phyloP scores from a whole-genome alignment of 2,888 invertebrate genomes.

The Rhaphigaster nebulosa region DNA sequence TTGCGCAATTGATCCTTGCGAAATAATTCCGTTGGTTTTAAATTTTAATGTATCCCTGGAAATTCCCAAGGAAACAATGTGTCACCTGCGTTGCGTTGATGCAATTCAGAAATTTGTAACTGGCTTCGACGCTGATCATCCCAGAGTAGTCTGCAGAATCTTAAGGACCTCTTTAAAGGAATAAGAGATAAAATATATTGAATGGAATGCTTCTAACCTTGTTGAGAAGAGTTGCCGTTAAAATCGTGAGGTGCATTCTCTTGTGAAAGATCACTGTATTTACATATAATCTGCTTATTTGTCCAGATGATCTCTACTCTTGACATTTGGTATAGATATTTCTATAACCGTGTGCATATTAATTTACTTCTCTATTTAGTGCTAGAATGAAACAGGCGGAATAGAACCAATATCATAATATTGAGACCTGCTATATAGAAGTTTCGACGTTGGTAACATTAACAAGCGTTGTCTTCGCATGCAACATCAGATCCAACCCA shows the following conservation, averaged over 20 bases:
- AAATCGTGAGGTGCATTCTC: constrained; percentile 11
- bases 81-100: background rate
- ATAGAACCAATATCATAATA: too few species aligned
- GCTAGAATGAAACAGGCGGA: background rate
- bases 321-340: background rate
- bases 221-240: background rate
- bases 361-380: background rate
- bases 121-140: background rate
- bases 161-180: background rate
- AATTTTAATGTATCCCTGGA: background rate
- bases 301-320: background rate
- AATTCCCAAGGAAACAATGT: background rate
- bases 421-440: too few species aligned
- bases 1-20: background rate
- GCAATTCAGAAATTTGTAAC: background rate
- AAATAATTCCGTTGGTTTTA: background rate
- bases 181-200: background rate
- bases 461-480: too few species aligned
- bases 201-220: constrained; percentile 24
- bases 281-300: background rate
- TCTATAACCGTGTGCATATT: background rate
- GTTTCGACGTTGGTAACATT: too few species aligned
- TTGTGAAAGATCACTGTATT: background rate
- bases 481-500: too few species aligned
- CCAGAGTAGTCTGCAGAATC: background rate